Conservation (phyloP, 1,140 invertebrate species). For the Lysiphlebus fabarum region DNA sequence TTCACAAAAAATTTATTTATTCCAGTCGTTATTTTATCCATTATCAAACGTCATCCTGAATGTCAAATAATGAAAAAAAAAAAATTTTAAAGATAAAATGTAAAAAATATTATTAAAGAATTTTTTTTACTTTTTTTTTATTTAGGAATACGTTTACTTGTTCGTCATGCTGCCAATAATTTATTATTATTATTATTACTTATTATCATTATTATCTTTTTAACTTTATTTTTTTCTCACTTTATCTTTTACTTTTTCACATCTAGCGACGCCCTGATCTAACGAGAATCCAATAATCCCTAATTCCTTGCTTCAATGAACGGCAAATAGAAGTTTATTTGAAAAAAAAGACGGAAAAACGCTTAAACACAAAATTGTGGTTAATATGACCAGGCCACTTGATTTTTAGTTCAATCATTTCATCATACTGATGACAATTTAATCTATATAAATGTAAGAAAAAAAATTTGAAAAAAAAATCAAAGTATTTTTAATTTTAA, state of each 20-base stretch:
- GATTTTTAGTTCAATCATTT: no score
- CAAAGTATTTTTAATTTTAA: no score
- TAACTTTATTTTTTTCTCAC: background rate
- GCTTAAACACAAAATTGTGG: conserved; percentile 18
- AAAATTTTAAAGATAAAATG: background rate
- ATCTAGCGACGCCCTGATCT: conserved; percentile 25
- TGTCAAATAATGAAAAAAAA: background rate
- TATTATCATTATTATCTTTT: no score
- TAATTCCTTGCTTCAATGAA: conserved; percentile 42
- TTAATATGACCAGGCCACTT: background rate
- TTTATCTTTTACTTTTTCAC: background rate
- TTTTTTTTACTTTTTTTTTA: no score
- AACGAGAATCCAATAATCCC: conserved; percentile 50
- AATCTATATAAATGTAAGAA: no score
- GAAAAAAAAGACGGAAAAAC: conserved; percentile 26
- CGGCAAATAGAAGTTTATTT: conserved; percentile 46
- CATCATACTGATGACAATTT: no score
- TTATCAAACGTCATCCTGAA: background rate
- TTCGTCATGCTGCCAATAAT: conserved; percentile 1
- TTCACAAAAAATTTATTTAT: background rate
- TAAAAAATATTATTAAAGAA: no score
- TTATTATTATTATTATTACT: background rate
- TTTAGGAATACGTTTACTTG: background rate
- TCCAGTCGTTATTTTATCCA: conserved; percentile 4
- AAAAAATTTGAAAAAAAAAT: no score